These are phyloP conservation scores for Philereme transversata DNA, from an alignment of 2,888 invertebrate species.

Conservation along the genomic window DNA sequence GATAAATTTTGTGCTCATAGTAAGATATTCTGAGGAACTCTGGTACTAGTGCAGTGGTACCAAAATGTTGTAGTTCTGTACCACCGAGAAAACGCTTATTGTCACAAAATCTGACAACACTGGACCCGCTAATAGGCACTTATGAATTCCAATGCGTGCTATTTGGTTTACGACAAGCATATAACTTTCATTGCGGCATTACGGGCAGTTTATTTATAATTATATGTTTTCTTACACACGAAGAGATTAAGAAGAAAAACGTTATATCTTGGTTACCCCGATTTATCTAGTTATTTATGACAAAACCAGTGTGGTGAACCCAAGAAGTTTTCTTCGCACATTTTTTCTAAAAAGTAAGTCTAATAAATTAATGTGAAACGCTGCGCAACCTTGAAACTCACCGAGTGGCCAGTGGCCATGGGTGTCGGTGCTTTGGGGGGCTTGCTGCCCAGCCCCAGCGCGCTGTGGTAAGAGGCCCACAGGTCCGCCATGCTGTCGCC, in stretches of 20 bases:
- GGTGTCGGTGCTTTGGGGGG: conserved; percentile 76
- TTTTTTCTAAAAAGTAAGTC: neutral
- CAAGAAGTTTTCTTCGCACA: neutral
- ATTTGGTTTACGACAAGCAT: neutral
- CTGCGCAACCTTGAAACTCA: conserved; percentile 85
- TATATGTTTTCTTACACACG: neutral
- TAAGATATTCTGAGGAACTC: no score
- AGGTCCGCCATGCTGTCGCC: conserved; percentile 90
- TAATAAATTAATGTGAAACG: conserved; percentile 58
- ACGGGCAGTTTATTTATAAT: neutral
- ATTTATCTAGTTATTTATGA: no score
- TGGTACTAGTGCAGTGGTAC: no score
- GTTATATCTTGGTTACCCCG: no score
- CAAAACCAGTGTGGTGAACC: neutral
- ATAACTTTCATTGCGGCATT: neutral
- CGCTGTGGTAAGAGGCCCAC: conserved; percentile 94
- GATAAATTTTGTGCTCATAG: no score
- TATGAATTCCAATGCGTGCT: neutral
- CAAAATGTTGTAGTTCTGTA: no score
- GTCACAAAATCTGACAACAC: no score
- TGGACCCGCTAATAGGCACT: neutral
- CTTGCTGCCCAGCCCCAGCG: conserved; percentile 87
- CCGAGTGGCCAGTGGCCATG: conserved; percentile 87
- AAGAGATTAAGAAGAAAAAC: no score
- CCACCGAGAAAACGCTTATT: no score